A percentile compares a stretch with the other conserved stretches of the same genome.
These are phyloP conservation scores for Thelaira solivaga DNA, from an alignment of 2,888 invertebrate genomes.

Conservation along the genomic window DNA sequence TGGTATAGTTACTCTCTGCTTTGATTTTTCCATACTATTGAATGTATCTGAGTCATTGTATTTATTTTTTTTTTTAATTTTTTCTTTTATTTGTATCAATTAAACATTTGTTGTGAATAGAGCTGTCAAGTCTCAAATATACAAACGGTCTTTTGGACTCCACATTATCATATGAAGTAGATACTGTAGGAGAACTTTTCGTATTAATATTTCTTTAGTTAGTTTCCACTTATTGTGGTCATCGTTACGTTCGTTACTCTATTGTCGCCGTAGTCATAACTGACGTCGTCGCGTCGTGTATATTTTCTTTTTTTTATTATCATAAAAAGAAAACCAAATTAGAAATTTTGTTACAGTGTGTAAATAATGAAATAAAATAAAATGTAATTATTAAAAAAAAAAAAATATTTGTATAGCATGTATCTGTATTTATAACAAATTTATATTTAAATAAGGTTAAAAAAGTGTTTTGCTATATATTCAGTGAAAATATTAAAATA, in stretches of 20 bases:
- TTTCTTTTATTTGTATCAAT: conserved; percentile 29
- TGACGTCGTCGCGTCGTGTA: conserved; percentile 55
- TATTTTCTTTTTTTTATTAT: conserved; percentile 32
- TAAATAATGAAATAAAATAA: conserved; percentile 17
- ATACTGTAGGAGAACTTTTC: conserved; percentile 51
- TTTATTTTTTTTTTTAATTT: background rate
- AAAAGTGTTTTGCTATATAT: conserved; percentile 2
- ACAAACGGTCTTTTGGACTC: conserved; percentile 34
- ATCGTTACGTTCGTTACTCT: conserved; percentile 55
- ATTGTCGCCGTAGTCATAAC: conserved; percentile 53
- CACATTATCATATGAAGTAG: conserved; percentile 48
- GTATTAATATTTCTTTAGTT: conserved; percentile 48
- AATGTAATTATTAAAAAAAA: conserved; percentile 46
- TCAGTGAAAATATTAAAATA: conserved; percentile 44
- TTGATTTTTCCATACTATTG: background rate
- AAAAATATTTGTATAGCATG: no score
- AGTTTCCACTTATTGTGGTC: conserved; percentile 56
- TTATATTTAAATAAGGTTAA: background rate
- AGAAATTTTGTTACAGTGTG: conserved; percentile 32
- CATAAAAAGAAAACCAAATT: conserved; percentile 16
- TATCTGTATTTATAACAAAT: background rate
- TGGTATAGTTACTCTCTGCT: conserved; percentile 22
- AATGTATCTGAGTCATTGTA: conserved; percentile 48
- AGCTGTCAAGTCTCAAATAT: conserved; percentile 29
- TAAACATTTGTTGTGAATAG: conserved; percentile 52